Evolutionary conservation across 2,113 vertebrate genomes (phyloP), one percentile per base, ranked within the genome.

Genomic region (Tetrao urogallus): DNA sequence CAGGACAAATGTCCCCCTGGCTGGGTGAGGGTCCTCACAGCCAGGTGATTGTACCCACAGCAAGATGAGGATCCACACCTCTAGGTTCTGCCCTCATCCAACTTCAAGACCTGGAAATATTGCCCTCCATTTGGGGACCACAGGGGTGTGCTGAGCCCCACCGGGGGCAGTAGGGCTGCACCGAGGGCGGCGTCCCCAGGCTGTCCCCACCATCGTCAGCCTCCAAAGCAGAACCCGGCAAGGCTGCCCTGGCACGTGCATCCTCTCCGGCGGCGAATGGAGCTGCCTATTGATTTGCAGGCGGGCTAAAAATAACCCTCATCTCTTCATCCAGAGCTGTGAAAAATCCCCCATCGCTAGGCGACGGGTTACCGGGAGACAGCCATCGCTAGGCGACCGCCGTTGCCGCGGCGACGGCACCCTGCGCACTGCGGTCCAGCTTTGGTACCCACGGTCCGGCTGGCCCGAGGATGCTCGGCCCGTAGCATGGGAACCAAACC

Each of bases 311-410:
- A 98, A 98, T 98, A 98, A 96, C 97, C 81, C 73, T 91, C 91
- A 94, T 95, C 94, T 94, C 96, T 97, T 90, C 93, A 97, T 96
- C 97, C 97, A 92, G 97, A 97, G 93, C 98, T 87, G 93, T 56
- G 97, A 96, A 95, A 97, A 97, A 97, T 94, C 96, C 96, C 97
- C 96, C 93, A 97, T 98, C 97, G 97, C 98, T 98, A 98, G 94
- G 98, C 96, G 95, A 98, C 98, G 38, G 61, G 97, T 98, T 98
- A 97, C 98, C 38, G 86, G 97, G 98, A 98, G 97, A 98, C 97
- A 28, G 93, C 90, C 94, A 96, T 98, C 90, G 95, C 98, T 98
- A 98, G 97, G 98, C 95, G 94, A 98, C 95, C 36, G 57, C 17
- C 65, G 97, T 98, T 98, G 97, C 97, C 63, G 30, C 72, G 94